A percentile compares a stretch with the other conserved stretches of the same genome.
phyloP scores from a whole-genome alignment of 2,797 vertebrate genomes.

The Podarcis lilfordi region DNA sequence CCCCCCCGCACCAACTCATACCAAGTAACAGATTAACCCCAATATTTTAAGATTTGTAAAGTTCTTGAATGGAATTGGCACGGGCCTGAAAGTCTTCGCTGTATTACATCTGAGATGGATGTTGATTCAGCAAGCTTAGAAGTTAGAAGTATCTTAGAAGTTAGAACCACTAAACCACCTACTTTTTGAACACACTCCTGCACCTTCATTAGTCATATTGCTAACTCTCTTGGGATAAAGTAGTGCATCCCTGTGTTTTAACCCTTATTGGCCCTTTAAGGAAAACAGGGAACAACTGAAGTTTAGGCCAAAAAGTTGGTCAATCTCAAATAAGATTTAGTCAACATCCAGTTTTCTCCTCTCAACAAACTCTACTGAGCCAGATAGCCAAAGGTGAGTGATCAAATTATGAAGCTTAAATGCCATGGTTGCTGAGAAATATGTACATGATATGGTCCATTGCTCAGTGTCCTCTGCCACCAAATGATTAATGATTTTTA shows the following conservation, averaged over 20 bases:
- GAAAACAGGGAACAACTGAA: background rate
- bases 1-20: too few relatives aligned
- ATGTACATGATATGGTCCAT: constrained; percentile 35
- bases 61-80: too few relatives aligned
- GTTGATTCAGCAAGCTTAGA: too few relatives aligned
- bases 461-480: constrained; percentile 21
- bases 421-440: constrained; percentile 57
- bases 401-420: constrained; percentile 52
- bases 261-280: background rate
- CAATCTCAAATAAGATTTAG: constrained; percentile 20
- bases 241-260: background rate
- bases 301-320: background rate
- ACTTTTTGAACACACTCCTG: too few relatives aligned
- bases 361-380: background rate
- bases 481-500: constrained; percentile 32
- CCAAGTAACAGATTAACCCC: too few relatives aligned
- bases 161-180: too few relatives aligned
- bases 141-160: too few relatives aligned
- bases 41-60: too few relatives aligned
- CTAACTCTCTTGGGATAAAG: background rate
- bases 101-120: too few relatives aligned
- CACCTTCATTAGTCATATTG: background rate
- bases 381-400: background rate
- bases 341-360: background rate
- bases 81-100: too few relatives aligned